Percentiles rank a stretch among this genome's conserved stretches.
Evolutionary conservation across 2,113 vertebrate genomes (phyloP).

Genomic region (Chrysochloris asiatica): DNA sequence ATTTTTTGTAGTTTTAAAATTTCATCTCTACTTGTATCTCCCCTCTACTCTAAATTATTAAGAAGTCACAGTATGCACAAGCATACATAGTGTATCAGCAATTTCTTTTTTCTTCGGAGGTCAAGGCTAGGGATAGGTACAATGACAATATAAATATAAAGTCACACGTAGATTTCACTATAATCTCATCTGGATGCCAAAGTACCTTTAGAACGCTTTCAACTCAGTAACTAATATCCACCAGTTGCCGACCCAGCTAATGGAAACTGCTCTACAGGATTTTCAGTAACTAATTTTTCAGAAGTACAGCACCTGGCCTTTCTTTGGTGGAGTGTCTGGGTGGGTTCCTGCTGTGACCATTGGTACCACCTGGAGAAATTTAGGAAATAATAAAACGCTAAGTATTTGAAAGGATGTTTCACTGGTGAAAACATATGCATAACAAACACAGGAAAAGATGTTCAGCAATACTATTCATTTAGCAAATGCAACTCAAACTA

Average conservation of each 20-base stretch:
- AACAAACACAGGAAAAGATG: neutral
- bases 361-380: neutral
- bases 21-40: neutral
- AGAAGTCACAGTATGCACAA: constrained; percentile 3
- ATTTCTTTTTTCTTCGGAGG: constrained; percentile 6
- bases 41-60: neutral
- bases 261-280: neutral
- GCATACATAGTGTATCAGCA: neutral
- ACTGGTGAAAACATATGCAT: neutral
- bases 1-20: neutral
- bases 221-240: no score
- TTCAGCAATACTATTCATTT: neutral
- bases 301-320: neutral
- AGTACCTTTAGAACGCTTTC: neutral
- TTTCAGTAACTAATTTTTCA: neutral
- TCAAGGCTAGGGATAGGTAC: neutral
- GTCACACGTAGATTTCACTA: neutral
- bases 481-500: neutral
- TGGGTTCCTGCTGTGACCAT: neutral
- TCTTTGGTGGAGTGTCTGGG: neutral
- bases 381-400: neutral
- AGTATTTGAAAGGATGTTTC: neutral
- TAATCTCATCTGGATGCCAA: neutral
- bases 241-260: neutral
- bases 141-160: constrained; percentile 46